These are phyloP conservation scores for Orestias chungarensis DNA, from an alignment of 2,797 vertebrate species.

Conservation along the genomic window DNA sequence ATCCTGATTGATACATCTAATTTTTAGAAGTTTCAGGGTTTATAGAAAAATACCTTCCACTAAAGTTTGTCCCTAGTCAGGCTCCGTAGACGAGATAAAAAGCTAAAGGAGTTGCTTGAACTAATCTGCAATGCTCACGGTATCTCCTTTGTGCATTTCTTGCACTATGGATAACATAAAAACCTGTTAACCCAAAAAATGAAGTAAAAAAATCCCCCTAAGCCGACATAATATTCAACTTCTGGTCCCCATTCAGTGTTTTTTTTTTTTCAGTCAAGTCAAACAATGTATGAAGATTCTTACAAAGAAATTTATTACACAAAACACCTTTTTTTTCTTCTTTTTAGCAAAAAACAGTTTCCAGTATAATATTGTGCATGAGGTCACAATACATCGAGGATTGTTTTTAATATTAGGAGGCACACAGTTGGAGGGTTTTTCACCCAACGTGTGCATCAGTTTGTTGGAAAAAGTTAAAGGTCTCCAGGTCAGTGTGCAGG, in stretches of 20 bases:
- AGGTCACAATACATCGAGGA: conserved; percentile 59
- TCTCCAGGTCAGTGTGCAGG: conserved; percentile 73
- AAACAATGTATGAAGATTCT: conserved; percentile 63
- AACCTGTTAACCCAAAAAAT: conserved; percentile 5
- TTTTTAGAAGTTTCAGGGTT: conserved; percentile 12
- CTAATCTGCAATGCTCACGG: conserved; percentile 10
- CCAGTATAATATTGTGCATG: conserved; percentile 75
- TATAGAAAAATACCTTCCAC: conserved; percentile 10
- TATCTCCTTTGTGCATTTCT: background rate
- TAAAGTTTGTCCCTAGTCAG: conserved; percentile 6
- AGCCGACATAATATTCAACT: background rate
- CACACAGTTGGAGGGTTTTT: conserved; percentile 60
- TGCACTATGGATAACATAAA: conserved; percentile 4
- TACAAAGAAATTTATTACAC: conserved; percentile 86
- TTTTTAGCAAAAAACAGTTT: conserved; percentile 79
- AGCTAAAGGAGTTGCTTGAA: background rate
- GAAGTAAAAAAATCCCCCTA: background rate
- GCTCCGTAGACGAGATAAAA: background rate
- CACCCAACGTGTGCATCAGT: conserved; percentile 66
- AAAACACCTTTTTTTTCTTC: conserved; percentile 78
- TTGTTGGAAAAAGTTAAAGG: conserved; percentile 64
- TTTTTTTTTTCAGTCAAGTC: conserved; percentile 32
- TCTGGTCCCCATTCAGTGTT: conserved; percentile 11
- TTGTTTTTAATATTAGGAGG: conserved; percentile 68
- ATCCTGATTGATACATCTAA: conserved; percentile 16